Conservation (phyloP, 2,888 invertebrate species). For the Choreutis nemorana region DNA sequence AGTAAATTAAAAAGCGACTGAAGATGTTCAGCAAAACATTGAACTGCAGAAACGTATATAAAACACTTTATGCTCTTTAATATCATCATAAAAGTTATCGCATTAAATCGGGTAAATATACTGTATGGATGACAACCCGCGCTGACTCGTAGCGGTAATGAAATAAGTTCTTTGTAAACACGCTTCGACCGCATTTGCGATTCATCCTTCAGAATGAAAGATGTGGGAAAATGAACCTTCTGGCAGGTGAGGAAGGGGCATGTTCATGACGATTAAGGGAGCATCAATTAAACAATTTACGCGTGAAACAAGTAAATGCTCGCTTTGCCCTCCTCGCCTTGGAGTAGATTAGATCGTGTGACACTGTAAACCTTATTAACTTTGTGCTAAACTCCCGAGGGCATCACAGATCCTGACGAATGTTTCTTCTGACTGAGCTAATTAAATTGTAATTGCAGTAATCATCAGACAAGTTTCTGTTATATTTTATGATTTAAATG, state of each 20-base stretch:
- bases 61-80: no score
- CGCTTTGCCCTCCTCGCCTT: constrained; percentile 33
- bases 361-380: constrained; percentile 40
- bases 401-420: constrained; percentile 12
- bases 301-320: constrained; percentile 33
- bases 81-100: constrained; percentile 27
- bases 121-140: no score
- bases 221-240: constrained; percentile 34
- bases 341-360: constrained; percentile 39
- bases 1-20: no score
- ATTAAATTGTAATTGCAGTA: no score
- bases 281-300: constrained; percentile 30
- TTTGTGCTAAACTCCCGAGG: constrained; percentile 20
- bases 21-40: no score
- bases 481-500: no score
- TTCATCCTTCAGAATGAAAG: constrained; percentile 40
- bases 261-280: constrained; percentile 19
- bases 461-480: no score
- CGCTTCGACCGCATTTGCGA: constrained; percentile 39
- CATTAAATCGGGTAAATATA: constrained; percentile 34
- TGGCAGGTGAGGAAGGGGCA: constrained; percentile 18
- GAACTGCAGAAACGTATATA: no score
- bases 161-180: constrained; percentile 60
- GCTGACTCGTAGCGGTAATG: no score
- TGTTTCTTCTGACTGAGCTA: no score